These are phyloP conservation scores for Leptura quadrifasciata DNA, from an alignment of 2,888 invertebrate species.

Conservation along the genomic window DNA sequence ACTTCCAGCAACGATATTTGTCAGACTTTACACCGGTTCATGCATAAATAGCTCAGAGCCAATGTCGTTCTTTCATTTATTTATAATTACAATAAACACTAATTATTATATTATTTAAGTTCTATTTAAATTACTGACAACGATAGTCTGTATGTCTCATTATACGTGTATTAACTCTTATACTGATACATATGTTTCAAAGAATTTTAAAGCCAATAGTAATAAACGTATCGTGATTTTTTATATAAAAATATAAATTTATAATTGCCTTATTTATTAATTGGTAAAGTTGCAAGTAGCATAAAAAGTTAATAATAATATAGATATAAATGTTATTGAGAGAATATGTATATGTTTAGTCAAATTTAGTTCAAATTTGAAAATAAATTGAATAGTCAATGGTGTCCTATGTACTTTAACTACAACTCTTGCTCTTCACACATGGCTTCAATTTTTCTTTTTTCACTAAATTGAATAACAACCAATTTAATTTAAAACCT, in stretches of 20 bases:
- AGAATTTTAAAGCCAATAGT: slow-evolving; percentile 22
- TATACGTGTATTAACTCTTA: slow-evolving; percentile 5
- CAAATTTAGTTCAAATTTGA: no score
- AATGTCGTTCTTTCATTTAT: not conserved
- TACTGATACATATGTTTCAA: slow-evolving; percentile 5
- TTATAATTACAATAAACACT: not conserved
- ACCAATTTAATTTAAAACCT: no score
- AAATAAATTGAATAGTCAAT: no score
- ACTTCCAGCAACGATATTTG: slow-evolving; percentile 1
- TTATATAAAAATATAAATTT: slow-evolving; percentile 23
- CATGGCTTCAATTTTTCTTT: no score
- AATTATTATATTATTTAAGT: not conserved
- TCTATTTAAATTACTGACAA: not conserved
- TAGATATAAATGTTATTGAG: not conserved
- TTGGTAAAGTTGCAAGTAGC: not conserved
- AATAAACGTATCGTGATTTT: not conserved
- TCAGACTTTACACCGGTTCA: not conserved
- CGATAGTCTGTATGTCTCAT: not conserved
- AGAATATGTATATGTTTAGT: not conserved
- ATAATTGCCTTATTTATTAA: slow-evolving; percentile 4
- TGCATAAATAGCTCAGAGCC: not conserved
- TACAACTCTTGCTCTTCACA: no score
- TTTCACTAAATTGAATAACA: no score
- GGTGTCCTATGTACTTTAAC: no score
- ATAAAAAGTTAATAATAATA: not conserved